Base-by-base conservation (phyloP, 1,140 invertebrate species). In the Hormaphis cornu region DNA sequence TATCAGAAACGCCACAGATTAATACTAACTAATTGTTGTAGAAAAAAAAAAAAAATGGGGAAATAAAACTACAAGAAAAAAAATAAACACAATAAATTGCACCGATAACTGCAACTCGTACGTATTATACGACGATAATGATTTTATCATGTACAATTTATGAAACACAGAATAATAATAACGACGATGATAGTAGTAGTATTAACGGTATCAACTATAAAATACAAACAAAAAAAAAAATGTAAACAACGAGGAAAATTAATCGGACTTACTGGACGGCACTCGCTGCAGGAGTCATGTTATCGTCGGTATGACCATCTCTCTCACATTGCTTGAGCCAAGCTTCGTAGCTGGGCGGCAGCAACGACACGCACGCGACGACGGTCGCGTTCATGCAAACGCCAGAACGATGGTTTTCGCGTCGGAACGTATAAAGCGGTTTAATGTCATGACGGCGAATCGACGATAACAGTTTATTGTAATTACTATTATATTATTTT, bases 331-430 rank as follows among this genome's bases (percentile, higher is more conserved):
- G 20, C 18, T 33, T 35, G 33, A 37, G 22, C 20, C 33, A 1
- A 18, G 33, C 54, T 14, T 24, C 7, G 30, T 54, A 20, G 52
- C 9, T 56, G 22, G 22, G 53, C 28, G 53, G 53, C 12, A 35
- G 22, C 33, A 37, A 37, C 53, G n/a, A n/a, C n/a, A n/a, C n/a
- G 30, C 37, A 22, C 14, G 26, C 53, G 33, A 20, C 53, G 33
- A 37, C 53, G n/a, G n/a, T n/a, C n/a, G n/a, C 53, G 22, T 58
- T 58, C 33, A 58, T 58, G 35, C 24, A 40, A 7, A 37, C 54
- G 54, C 54, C 33, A 20, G n/a, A n/a, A n/a, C 40, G 33, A 58
- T 20, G 24, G 20, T 58, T 58, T 58, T 58, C 9, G 22, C 33
- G 35, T 22, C 20, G 35, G 14, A 20, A 53, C 28, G n/a, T 37